Conservation (phyloP, 2,888 invertebrate species). For the Euzetes globulus region DNA sequence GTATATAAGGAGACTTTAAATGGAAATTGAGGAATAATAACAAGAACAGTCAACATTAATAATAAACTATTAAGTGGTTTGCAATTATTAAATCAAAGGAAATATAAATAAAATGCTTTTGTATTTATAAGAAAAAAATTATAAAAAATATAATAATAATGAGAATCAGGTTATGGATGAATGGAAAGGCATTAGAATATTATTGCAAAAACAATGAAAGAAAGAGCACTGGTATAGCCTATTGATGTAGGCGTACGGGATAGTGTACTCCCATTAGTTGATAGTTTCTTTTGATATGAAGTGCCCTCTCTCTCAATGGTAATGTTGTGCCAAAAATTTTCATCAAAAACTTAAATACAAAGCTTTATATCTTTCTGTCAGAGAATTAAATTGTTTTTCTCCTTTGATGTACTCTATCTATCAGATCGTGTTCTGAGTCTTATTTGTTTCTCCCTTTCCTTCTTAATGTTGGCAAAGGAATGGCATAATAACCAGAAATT, state of each 20-base stretch:
- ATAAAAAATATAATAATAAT: not conserved
- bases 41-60: not conserved
- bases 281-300: not conserved
- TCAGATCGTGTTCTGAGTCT: not conserved
- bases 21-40: not conserved
- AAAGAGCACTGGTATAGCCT: not conserved
- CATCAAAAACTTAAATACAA: not conserved
- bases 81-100: conserved; percentile 17
- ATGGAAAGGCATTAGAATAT: not conserved
- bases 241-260: not conserved
- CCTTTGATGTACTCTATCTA: not conserved
- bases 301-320: not conserved
- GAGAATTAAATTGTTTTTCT: not conserved
- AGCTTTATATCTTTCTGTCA: not conserved
- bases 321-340: not conserved
- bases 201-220: not conserved
- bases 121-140: not conserved
- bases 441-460: not conserved
- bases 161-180: not conserved
- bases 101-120: conserved; percentile 1
- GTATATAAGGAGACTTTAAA: not conserved
- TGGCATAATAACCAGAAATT: not conserved
- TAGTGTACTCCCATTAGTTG: not conserved
- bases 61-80: conserved; percentile 16
- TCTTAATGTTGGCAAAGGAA: not conserved